Evolutionary conservation across 2,888 invertebrate genomes (phyloP).

Genomic region (Chesias legatella): DNA sequence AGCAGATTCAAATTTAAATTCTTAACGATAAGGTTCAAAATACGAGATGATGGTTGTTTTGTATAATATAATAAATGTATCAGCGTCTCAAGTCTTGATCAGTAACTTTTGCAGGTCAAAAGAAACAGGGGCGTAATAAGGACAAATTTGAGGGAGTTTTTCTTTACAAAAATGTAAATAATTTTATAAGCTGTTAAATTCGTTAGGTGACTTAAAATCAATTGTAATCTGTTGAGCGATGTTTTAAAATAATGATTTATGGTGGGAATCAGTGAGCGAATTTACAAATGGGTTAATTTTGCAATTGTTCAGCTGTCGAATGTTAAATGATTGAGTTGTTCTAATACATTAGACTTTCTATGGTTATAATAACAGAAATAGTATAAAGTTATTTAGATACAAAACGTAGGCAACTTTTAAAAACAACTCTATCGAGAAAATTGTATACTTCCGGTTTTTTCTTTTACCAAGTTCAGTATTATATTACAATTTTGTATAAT

Average conservation of each 20-base stretch:
- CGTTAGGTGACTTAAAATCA: too few species aligned
- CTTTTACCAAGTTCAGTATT: too few species aligned
- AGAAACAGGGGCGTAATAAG: neutral
- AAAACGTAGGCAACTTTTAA: too few species aligned
- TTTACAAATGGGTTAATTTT: constrained; percentile 14
- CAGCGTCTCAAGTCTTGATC: constrained; percentile 8
- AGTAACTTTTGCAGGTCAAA: neutral
- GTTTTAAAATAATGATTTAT: constrained; percentile 20
- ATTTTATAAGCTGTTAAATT: too few species aligned
- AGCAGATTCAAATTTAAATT: neutral
- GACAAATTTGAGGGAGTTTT: neutral
- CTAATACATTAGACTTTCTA: too few species aligned
- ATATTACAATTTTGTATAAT: too few species aligned
- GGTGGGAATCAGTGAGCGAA: constrained; percentile 7
- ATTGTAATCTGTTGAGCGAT: too few species aligned
- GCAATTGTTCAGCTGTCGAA: constrained; percentile 21
- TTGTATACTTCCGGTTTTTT: too few species aligned
- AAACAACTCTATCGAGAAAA: too few species aligned
- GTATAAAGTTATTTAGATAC: too few species aligned
- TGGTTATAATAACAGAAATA: too few species aligned
- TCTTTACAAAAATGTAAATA: too few species aligned
- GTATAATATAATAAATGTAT: neutral
- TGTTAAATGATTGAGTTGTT: constrained; percentile 22
- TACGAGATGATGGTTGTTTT: neutral
- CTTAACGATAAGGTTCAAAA: neutral